phyloP scores from a whole-genome alignment of 2,797 vertebrate genomes.

The Helarctos malayanus region DNA sequence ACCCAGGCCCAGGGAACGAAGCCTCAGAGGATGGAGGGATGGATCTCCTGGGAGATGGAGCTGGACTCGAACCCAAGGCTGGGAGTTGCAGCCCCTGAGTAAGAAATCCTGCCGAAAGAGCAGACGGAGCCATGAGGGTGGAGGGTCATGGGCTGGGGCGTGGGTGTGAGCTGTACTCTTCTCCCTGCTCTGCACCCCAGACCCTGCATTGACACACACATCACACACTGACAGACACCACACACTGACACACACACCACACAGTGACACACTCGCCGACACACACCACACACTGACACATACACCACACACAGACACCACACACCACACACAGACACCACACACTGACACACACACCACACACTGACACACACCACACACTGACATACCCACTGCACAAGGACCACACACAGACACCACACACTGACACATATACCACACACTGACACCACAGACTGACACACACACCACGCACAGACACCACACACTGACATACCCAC shows the following conservation, averaged over 20 bases:
- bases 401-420: background rate
- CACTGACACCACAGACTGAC: background rate
- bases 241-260: too few species aligned
- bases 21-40: background rate
- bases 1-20: background rate
- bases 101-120: too few species aligned
- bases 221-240: too few species aligned
- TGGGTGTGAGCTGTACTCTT: background rate
- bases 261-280: too few species aligned
- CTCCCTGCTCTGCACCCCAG: background rate
- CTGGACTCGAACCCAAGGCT: background rate
- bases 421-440: too few species aligned
- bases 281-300: too few species aligned
- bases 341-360: too few species aligned
- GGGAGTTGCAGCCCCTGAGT: background rate
- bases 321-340: too few species aligned
- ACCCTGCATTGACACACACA: background rate
- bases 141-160: rapidly evolving
- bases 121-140: rapidly evolving
- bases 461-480: background rate
- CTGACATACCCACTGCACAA: background rate
- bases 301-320: background rate
- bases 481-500: too few species aligned
- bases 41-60: background rate
- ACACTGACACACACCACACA: background rate